Evolutionary conservation across 2,888 invertebrate species (phyloP).

Genomic region (Brachyptera putata): DNA sequence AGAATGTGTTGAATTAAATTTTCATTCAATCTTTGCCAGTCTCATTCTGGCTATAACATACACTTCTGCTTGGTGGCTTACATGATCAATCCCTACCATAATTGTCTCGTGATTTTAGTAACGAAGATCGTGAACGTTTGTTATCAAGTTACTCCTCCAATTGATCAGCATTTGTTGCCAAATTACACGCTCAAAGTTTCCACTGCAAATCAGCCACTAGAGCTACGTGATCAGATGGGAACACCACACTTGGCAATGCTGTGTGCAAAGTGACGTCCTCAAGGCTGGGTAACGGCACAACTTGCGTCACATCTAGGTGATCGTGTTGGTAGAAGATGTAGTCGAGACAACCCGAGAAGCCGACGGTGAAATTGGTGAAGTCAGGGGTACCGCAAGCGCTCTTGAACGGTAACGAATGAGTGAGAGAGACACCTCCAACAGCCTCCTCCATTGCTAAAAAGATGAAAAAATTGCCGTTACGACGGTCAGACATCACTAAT

Average conservation of each 20-base stretch:
- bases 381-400: conserved; percentile 82
- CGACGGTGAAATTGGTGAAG: conserved; percentile 79
- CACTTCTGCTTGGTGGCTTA: too few relatives aligned
- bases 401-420: conserved; percentile 58
- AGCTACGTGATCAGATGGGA: conserved; percentile 93
- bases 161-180: too few relatives aligned
- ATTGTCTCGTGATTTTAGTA: too few relatives aligned
- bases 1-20: too few relatives aligned
- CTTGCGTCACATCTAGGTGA: conserved; percentile 59
- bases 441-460: conserved; percentile 61
- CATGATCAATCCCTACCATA: too few relatives aligned
- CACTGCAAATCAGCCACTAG: conserved; percentile 68
- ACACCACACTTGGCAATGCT: conserved; percentile 83
- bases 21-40: too few relatives aligned
- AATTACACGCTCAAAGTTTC: neutral
- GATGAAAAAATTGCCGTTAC: too few relatives aligned
- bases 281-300: conserved; percentile 74
- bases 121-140: too few relatives aligned
- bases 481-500: too few relatives aligned
- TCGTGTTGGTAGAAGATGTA: conserved; percentile 81
- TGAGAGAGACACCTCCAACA: conserved; percentile 57
- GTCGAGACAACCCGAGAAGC: conserved; percentile 83
- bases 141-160: too few relatives aligned
- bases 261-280: conserved; percentile 68
- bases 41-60: too few relatives aligned